These are phyloP conservation scores for Aproaerema taeniolella DNA, from an alignment of 2,888 invertebrate species.

Conservation along the genomic window DNA sequence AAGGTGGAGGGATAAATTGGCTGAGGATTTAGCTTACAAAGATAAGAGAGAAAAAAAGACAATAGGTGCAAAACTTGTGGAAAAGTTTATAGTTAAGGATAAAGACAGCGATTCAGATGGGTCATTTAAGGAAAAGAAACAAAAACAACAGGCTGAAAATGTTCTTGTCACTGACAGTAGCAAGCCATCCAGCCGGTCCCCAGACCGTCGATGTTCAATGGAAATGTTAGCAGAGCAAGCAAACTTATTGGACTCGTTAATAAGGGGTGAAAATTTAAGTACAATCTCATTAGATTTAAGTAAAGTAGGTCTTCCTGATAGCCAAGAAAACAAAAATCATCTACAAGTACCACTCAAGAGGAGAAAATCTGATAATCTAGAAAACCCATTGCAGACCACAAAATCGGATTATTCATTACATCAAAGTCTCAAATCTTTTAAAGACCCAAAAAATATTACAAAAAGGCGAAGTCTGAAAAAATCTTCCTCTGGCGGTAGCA, in stretches of 20 bases:
- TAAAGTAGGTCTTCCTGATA: constrained; percentile 48
- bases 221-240: constrained; percentile 78
- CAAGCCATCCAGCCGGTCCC: constrained; percentile 42
- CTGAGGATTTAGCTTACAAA: constrained; percentile 73
- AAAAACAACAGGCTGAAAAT: constrained; percentile 19
- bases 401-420: constrained; percentile 69
- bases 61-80: constrained; percentile 84
- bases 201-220: constrained; percentile 73
- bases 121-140: constrained; percentile 14
- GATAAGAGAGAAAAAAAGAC: constrained; percentile 79
- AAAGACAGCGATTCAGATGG: constrained; percentile 48
- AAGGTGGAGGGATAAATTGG: constrained; percentile 80
- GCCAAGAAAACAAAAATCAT: constrained; percentile 24
- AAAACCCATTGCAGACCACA: constrained; percentile 52
- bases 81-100: constrained; percentile 84
- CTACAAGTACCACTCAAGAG: constrained; percentile 27
- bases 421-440: constrained; percentile 42
- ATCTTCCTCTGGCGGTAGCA: constrained; percentile 60
- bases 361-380: constrained; percentile 30
- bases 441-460: constrained; percentile 30
- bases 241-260: constrained; percentile 67
- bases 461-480: constrained; percentile 62
- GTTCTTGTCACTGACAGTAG: no score
- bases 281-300: constrained; percentile 61
- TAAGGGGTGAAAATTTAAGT: constrained; percentile 73